Evolutionary conservation across 2,113 vertebrate species (phyloP).

Genomic region (Asarcornis scutulata): DNA sequence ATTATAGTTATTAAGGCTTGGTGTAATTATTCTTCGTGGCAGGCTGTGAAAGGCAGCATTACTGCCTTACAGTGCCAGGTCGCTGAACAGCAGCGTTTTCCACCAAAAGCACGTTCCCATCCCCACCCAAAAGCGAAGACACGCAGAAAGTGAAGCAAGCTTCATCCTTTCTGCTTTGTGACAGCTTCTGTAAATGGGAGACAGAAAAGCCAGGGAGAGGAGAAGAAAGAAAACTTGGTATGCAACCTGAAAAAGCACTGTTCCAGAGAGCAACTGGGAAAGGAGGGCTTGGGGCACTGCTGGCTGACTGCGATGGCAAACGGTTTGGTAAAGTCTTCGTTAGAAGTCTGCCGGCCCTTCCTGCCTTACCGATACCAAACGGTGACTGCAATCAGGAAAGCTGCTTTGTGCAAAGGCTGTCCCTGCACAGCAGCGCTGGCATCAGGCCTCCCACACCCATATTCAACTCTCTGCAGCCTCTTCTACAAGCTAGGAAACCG

Average conservation of each 20-base stretch:
- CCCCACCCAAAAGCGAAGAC: neutral
- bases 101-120: neutral
- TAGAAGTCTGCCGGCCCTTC: too few species aligned
- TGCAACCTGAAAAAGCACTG: neutral
- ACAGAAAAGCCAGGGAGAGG: accelerated
- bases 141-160: neutral
- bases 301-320: neutral
- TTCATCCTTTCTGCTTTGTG: neutral
- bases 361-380: neutral
- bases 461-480: neutral
- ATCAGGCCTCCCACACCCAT: neutral
- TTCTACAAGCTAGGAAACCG: neutral
- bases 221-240: neutral
- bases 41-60: neutral
- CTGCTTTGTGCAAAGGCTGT: neutral
- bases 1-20: neutral
- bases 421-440: neutral
- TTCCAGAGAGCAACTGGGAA: neutral
- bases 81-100: neutral
- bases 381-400: neutral
- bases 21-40: neutral
- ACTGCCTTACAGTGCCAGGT: neutral
- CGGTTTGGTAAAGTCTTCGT: neutral
- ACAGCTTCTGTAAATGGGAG: neutral
- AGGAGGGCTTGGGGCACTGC: neutral